Evolutionary conservation across 2,113 vertebrate genomes (phyloP).

Genomic region (Lucifuga dentata): DNA sequence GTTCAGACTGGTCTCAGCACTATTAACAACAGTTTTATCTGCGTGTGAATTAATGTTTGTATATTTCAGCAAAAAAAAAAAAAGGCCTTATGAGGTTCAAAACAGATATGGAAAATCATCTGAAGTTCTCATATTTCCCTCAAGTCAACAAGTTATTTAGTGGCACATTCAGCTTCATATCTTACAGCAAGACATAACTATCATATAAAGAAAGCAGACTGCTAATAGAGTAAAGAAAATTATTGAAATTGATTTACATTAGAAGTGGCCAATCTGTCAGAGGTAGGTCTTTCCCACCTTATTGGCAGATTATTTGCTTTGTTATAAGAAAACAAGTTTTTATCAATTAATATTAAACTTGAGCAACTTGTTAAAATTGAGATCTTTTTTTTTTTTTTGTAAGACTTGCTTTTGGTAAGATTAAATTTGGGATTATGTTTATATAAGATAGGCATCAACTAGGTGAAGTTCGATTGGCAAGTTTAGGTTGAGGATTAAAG

Average conservation of each 20-base stretch:
- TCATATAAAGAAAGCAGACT: no score
- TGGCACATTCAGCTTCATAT: slow-evolving; percentile 27
- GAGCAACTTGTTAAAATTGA: neutral
- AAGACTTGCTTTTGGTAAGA: no score
- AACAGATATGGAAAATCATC: slow-evolving; percentile 1
- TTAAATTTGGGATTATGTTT: no score
- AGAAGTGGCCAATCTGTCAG: no score
- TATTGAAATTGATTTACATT: slow-evolving; percentile 11
- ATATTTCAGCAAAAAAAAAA: neutral
- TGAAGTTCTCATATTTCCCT: slow-evolving; percentile 14
- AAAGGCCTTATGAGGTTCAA: neutral
- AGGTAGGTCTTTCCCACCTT: slow-evolving; percentile 4
- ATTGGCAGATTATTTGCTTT: slow-evolving; percentile 16
- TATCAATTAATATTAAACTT: neutral
- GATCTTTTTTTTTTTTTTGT: no score
- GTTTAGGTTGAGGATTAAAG: no score
- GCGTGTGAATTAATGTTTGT: neutral
- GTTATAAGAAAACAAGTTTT: slow-evolving; percentile 16
- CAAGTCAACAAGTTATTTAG: slow-evolving; percentile 17
- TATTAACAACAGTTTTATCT: slow-evolving; percentile 7
- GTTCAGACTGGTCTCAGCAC: slow-evolving; percentile 3
- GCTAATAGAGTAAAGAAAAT: slow-evolving; percentile 11
- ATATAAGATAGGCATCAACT: no score
- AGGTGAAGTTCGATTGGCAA: no score
- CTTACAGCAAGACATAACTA: neutral